Evolutionary conservation across 2,888 invertebrate species (phyloP), one percentile per base, ranked within the genome.

Genomic region (Cactoblastis cactorum): DNA sequence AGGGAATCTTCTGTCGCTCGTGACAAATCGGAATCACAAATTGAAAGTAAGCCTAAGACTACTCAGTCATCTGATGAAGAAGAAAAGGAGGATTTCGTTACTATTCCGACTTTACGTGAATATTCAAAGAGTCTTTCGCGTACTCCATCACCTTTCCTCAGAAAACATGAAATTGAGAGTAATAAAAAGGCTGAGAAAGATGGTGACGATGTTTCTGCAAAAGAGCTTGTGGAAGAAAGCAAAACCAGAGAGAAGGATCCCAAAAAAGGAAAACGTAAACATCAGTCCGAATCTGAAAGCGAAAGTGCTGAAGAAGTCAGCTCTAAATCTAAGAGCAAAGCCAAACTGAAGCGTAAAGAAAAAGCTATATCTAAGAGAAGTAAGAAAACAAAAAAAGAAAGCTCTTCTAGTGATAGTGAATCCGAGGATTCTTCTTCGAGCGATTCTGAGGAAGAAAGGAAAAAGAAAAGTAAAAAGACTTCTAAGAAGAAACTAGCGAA

Each of bases 101-200:
- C 77, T 1, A 72, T 89, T 49, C 83, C 88, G 33, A 72, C 70
- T 12, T 58, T 80, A 52, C 76, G 87, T 32, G 86, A 94, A 71
- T 94, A 93, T 74, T 94, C 94, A 17, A 91, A 92, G 74, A 96
- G 95, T 69, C 89, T 95, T 38, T 96, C 96, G n/a, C 92, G 96
- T 57, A 96, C 96, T 0, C 96, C 96, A 11, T 96, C 96, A 12
- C 96, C 96, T 38, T 96, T 96, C 80, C 93, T 95, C 55, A 94
- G 94, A 65, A 92, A 91, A 61, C 90, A 92, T 58, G 93, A 92
- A 74, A 90, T 92, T 45, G 92, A 85, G 53, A 74, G 65, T 46
- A 71, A 71, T 65, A 81, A 92, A 75, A 88, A 84, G 64, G 66
- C 81, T 1, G 77, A 88, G 50, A 75, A 80, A 58, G 85, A 86